Evolutionary conservation across 1,140 invertebrate species (phyloP), one percentile per base, ranked within the genome.

Genomic region (Micrasema longulum): DNA sequence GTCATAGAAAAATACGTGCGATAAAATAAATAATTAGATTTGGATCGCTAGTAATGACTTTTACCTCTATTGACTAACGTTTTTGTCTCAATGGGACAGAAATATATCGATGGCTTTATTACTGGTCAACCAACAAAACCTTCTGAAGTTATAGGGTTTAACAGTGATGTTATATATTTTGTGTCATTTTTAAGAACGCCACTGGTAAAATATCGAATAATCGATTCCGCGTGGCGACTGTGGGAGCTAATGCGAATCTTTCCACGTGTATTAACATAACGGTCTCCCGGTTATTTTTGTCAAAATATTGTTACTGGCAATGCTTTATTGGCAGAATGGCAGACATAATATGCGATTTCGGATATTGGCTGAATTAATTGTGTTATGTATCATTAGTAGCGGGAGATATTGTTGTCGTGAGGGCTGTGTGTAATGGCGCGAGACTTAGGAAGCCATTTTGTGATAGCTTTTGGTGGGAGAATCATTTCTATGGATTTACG

Each of bases 191-290:
- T 47, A 9, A 10, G 16, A 10, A 60, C 69, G 64, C 60, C 65
- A 68, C 65, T 75, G 73, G 1, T 41, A 35, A 45, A 64, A 64
- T 70, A 71, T 71, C 35, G 72, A 74, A 62, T 14, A 16, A 55
- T 50, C n/a, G 31, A 14, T 57, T 57, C 31, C 10, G 14, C 53
- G 26, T 31, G 26, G 26, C 26, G 11, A 31, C 22, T 23, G 60
- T 26, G 60, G 60, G 22, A 47, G 22, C 41, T 71, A 75, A 75
- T 71, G 73, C 41, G 67, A 69, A 35, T 66, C 36, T 69, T 48
- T 62, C 53, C 73, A 71, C 69, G 73, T 75, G 65, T 69, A 75
- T 75, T 75, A 75, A 60, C 73, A 71, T 75, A 75, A 75, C 63
- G 64, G 69, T 14, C 23, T 55, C 26, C 7, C 67, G 62, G 73